Evolutionary conservation across 2,113 vertebrate species (phyloP), one percentile per base, ranked within the genome.

Genomic region (Misgurnus anguillicaudatus): DNA sequence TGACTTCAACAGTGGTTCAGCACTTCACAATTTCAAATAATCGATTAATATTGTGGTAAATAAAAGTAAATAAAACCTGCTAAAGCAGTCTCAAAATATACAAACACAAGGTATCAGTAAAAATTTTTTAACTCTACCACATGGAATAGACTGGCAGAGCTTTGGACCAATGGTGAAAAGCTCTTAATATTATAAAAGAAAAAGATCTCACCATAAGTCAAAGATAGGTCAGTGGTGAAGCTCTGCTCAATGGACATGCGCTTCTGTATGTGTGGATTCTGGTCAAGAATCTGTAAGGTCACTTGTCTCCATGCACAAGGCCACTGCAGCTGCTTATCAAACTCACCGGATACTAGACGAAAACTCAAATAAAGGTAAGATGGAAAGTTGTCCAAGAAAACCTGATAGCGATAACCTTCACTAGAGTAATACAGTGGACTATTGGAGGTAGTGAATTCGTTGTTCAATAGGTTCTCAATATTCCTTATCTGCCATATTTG

Each of bases 171-270:
- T 31, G 24, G 24, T 31, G 24, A 31, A 31, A 31, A 31, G 24
- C 24, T 31, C 24, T 31, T 31, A 31, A 31, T 31, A 31, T 1
- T 31, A 31, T 31, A 31, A 31, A n/a, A 31, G 24, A 31, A 45
- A 45, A 9, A 41, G 14, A 39, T 41, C 39, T 65, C 63, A 65
- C 63, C 17, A 0, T 0, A n/a, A 64, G 17, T 4, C 7, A 9
- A 41, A 64, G 92, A 6, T 13, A 17, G 92, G 75, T 95, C 93
- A 3, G 93, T 95, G 31, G 93, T 94, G 77, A 95, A 0, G 51
- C 92, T 95, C 41, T 68, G 84, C 79, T 92, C 87, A 47, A 92
- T 93, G 70, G 94, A 93, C 95, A 97, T 96, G 17, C 86, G 91
- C 0, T 80, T 89, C 6, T 90, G 89, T 71, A 96, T 92, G 36